phyloP scores from a whole-genome alignment of 2,888 invertebrate genomes.

The Rhingia campestris region DNA sequence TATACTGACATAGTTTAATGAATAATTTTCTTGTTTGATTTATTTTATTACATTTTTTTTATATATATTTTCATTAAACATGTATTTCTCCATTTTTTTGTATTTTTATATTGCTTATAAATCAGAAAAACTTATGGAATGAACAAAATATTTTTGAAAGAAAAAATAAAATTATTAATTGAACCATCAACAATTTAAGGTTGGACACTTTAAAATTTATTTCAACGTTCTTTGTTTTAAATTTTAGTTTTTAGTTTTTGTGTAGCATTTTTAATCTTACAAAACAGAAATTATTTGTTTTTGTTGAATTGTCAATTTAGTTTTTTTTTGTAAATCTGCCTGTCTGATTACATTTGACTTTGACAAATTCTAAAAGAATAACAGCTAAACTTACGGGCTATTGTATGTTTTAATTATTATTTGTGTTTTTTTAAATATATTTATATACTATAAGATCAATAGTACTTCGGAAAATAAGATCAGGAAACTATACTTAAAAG shows the following conservation, averaged over 20 bases:
- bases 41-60: constrained; percentile 69
- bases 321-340: constrained; percentile 31
- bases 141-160: constrained; percentile 19
- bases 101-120: constrained; percentile 30
- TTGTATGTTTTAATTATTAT: constrained; percentile 68
- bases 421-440: constrained; percentile 46
- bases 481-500: constrained; percentile 26
- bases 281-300: constrained; percentile 62
- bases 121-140: constrained; percentile 28
- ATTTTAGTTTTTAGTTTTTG: constrained; percentile 21
- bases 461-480: constrained; percentile 41
- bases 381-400: constrained; percentile 76
- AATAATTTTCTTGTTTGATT: constrained; percentile 44
- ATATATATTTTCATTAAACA: constrained; percentile 19
- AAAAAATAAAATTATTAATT: constrained; percentile 72
- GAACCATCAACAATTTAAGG: constrained; percentile 69
- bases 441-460: constrained; percentile 50
- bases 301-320: constrained; percentile 35
- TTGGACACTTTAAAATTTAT: constrained; percentile 57
- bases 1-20: constrained; percentile 61
- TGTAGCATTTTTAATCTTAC: constrained; percentile 49
- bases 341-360: constrained; percentile 48
- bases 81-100: constrained; percentile 43
- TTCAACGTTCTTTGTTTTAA: constrained; percentile 64
- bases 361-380: constrained; percentile 75